phyloP scores from a whole-genome alignment of 2,888 invertebrate genomes.

The Tetragonisca angustula region DNA sequence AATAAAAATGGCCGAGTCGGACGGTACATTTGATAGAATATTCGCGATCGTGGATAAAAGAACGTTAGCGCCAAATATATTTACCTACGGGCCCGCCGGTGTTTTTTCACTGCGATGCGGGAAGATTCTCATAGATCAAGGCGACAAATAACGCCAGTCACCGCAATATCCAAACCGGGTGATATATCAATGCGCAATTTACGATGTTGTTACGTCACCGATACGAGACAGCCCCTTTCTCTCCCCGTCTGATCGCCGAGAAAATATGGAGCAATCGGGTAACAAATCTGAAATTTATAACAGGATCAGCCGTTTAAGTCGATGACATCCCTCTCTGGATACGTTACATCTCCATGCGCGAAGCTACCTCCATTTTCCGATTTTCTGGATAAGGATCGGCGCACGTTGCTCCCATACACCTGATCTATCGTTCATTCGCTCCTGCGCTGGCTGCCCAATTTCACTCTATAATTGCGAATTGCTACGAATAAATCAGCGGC shows the following conservation, averaged over 20 bases:
- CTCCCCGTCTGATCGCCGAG: conserved; percentile 4
- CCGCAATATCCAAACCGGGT: conserved; percentile 55
- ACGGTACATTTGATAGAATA: conserved; percentile 1
- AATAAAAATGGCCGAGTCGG: background rate
- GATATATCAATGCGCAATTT: conserved; percentile 64
- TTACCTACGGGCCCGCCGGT: background rate
- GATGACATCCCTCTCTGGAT: conserved; percentile 27
- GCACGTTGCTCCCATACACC: background rate
- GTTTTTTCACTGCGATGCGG: conserved; percentile 32
- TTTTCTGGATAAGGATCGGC: background rate
- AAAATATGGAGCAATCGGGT: conserved; percentile 57
- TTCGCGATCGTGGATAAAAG: background rate
- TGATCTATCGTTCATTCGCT: background rate
- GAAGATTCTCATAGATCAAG: conserved; percentile 54
- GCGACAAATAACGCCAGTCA: conserved; percentile 53
- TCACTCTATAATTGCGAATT: too few relatives aligned
- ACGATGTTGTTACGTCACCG: conserved; percentile 53
- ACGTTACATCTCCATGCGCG: conserved; percentile 6
- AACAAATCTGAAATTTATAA: conserved; percentile 73
- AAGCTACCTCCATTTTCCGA: conserved; percentile 2
- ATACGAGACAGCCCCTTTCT: conserved; percentile 46
- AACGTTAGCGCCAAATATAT: conserved; percentile 7
- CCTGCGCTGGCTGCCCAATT: too few relatives aligned
- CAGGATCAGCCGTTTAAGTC: conserved; percentile 69
- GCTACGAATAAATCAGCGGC: too few relatives aligned